Evolutionary conservation across 2,888 invertebrate genomes (phyloP).

Genomic region (Parochlus steinenii): DNA sequence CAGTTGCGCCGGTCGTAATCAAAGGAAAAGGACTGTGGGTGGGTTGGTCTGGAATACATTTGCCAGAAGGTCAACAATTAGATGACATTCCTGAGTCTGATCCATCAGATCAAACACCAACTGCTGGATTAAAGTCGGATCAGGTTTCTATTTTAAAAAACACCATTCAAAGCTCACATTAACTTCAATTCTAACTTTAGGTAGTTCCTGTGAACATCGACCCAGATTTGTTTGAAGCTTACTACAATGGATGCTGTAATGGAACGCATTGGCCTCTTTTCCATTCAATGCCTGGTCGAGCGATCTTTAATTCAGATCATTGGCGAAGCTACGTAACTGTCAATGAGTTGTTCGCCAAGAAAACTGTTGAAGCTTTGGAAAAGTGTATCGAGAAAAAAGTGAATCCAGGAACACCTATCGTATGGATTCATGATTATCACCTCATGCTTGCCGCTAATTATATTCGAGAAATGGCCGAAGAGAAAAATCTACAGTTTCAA

Average conservation of each 20-base stretch:
- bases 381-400: slow-evolving; percentile 33
- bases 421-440: slow-evolving; percentile 93
- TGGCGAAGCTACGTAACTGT: slow-evolving; percentile 69
- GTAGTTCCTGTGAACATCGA: slow-evolving; percentile 68
- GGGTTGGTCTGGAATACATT: slow-evolving; percentile 78
- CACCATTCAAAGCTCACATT: slow-evolving; percentile 9
- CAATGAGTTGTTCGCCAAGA: slow-evolving; percentile 68
- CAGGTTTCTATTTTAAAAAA: slow-evolving; percentile 39
- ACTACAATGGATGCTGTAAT: slow-evolving; percentile 86
- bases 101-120: slow-evolving; percentile 70
- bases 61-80: slow-evolving; percentile 51
- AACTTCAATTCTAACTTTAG: slow-evolving; percentile 28
- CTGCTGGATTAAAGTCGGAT: slow-evolving; percentile 65
- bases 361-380: slow-evolving; percentile 52
- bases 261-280: slow-evolving; percentile 86
- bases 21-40: slow-evolving; percentile 76
- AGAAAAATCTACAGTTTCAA: slow-evolving; percentile 57
- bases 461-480: slow-evolving; percentile 72
- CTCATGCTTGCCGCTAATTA: slow-evolving; percentile 84
- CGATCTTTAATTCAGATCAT: slow-evolving; percentile 64
- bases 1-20: slow-evolving; percentile 79
- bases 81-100: slow-evolving; percentile 66
- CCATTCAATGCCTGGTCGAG: slow-evolving; percentile 82
- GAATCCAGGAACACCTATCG: slow-evolving; percentile 44
- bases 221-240: slow-evolving; percentile 59